Conservation (phyloP, 1,140 invertebrate genomes). For the Cydia splendana region DNA sequence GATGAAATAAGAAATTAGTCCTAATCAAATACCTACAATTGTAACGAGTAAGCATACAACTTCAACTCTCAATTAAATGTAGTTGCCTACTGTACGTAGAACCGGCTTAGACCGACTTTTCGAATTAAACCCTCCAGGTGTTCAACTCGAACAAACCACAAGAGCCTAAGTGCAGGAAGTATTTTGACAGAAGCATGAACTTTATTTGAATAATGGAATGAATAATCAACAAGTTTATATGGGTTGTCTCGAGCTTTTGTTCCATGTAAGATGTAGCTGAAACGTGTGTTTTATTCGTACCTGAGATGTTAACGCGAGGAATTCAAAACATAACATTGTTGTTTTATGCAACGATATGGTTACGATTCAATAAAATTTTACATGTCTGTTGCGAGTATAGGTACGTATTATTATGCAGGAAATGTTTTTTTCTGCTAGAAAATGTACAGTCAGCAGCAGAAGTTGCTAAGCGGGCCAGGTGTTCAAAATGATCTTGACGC, state of each 20-base stretch:
- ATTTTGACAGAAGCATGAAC: neutral
- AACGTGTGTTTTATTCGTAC: conserved; percentile 10
- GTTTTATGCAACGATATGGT: neutral
- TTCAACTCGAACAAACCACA: conserved; percentile 8
- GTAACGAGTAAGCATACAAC: neutral
- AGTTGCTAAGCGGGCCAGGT: too few species aligned
- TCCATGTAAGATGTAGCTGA: conserved; percentile 20
- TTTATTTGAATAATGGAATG: conserved; percentile 18
- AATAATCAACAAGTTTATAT: conserved; percentile 29
- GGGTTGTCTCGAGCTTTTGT: neutral
- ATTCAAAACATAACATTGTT: conserved; percentile 16
- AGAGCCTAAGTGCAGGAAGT: conserved; percentile 9
- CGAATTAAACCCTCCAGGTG: neutral
- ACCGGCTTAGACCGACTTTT: neutral
- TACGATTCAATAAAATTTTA: neutral
- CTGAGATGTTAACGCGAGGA: neutral
- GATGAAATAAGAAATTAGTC: too few species aligned
- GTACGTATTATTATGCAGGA: neutral
- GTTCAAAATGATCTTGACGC: too few species aligned
- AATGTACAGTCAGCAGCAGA: too few species aligned
- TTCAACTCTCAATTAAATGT: neutral
- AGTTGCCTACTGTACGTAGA: neutral
- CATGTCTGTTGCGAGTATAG: neutral
- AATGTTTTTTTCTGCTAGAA: neutral
- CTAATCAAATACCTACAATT: neutral